A percentile compares a stretch with the other conserved stretches of the same genome.
Conservation (phyloP, 2,797 vertebrate species). For the Muscicapa striata region DNA sequence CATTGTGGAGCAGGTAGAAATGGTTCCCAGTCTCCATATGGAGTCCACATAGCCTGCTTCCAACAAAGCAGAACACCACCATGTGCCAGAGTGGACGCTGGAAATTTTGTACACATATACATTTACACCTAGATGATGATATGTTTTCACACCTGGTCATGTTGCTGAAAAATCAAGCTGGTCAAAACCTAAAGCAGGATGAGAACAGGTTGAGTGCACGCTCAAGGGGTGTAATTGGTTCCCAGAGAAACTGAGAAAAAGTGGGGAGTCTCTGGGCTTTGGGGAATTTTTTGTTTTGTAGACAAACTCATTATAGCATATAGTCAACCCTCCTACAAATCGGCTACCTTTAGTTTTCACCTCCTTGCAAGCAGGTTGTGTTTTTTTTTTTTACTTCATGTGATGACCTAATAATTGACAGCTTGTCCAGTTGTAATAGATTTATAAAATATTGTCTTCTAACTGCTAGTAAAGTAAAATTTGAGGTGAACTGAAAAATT, state of each 20-base stretch:
- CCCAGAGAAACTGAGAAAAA: neutral
- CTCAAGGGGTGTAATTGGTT: neutral
- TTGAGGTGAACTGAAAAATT: neutral
- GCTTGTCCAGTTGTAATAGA: neutral
- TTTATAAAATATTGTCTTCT: neutral
- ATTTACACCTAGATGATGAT: neutral
- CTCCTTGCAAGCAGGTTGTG: neutral
- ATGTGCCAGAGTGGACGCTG: neutral
- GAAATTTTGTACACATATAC: neutral
- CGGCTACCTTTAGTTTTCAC: neutral
- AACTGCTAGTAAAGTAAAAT: neutral
- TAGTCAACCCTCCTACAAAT: neutral
- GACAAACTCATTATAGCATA: neutral
- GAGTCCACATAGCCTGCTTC: neutral
- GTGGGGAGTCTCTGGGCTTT: neutral
- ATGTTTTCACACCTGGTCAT: neutral
- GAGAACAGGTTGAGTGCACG: neutral
- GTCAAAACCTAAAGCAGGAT: neutral
- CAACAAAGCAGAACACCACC: neutral
- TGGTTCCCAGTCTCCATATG: neutral
- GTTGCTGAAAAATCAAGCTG: neutral
- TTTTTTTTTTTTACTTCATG: neutral
- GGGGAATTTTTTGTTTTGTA: neutral
- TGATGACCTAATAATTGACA: neutral
- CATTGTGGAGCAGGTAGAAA: neutral